phyloP scores from a whole-genome alignment of 1,140 invertebrate species.

The Lordiphosa collinella region DNA sequence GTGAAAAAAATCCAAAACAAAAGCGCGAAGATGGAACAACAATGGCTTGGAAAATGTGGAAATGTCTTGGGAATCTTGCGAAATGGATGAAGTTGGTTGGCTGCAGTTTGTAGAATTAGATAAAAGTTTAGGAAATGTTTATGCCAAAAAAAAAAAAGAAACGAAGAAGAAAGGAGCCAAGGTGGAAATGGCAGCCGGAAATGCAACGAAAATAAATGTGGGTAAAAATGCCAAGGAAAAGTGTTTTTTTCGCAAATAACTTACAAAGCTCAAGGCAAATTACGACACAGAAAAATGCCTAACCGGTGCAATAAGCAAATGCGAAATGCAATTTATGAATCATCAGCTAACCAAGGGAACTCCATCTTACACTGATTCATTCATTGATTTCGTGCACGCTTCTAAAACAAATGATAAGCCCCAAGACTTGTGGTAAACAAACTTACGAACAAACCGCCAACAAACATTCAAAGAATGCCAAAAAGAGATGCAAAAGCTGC shows the following conservation, averaged over 20 bases:
- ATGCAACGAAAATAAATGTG: conserved; percentile 73
- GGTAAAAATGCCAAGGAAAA: conserved; percentile 63
- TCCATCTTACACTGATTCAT: conserved; percentile 43
- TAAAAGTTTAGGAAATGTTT: conserved; percentile 77
- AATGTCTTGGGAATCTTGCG: conserved; percentile 72
- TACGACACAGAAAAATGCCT: conserved; percentile 58
- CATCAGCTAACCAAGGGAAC: conserved; percentile 65
- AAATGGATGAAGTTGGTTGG: conserved; percentile 55
- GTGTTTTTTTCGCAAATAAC: conserved; percentile 54
- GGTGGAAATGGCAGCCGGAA: conserved; percentile 58
- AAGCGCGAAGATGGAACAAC: conserved; percentile 53
- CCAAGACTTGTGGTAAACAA: conserved; percentile 51
- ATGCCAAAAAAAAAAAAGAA: conserved; percentile 46
- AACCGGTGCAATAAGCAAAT: conserved; percentile 67
- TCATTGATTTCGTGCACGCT: conserved; percentile 65
- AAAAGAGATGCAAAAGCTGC: not conserved
- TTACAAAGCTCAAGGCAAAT: conserved; percentile 43
- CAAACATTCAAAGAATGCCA: conserved; percentile 37
- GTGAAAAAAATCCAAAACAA: conserved; percentile 38
- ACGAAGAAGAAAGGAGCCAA: conserved; percentile 10
- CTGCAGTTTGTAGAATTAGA: conserved; percentile 74
- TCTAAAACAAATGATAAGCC: conserved; percentile 29
- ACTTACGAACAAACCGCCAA: conserved; percentile 20
- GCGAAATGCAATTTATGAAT: conserved; percentile 24
- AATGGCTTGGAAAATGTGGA: conserved; percentile 73